A percentile compares a stretch with the other conserved stretches of the same genome.
Conservation (phyloP, 2,888 invertebrate species). For the Tetragonisca angustula region DNA sequence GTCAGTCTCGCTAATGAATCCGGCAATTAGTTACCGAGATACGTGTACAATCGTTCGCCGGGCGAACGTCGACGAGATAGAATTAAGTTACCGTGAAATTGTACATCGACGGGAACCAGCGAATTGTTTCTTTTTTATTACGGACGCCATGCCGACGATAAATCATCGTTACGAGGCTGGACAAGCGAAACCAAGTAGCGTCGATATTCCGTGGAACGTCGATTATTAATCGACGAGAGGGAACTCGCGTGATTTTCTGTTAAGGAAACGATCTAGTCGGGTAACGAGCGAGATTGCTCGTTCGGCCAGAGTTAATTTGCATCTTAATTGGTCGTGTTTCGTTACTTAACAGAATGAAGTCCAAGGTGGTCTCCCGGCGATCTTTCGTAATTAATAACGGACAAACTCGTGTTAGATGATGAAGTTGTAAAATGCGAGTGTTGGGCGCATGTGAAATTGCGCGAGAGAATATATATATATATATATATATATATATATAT, state of each 20-base stretch:
- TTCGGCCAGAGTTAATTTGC: conserved; percentile 1
- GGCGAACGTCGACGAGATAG: not conserved
- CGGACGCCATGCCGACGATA: conserved; percentile 23
- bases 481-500: no score
- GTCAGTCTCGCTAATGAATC: conserved; percentile 53
- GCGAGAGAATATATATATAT: not conserved
- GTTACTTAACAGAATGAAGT: not conserved
- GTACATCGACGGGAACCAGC: not conserved
- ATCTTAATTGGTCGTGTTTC: conserved; percentile 20
- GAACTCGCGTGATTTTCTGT: not conserved
- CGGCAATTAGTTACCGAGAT: conserved; percentile 59
- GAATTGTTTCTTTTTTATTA: conserved; percentile 47
- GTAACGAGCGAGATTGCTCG: conserved; percentile 14
- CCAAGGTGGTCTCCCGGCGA: not conserved
- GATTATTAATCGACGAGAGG: conserved; percentile 1
- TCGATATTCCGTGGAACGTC: conserved; percentile 5
- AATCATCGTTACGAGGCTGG: conserved; percentile 35
- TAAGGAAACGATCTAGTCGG: conserved; percentile 5
- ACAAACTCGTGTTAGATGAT: no score
- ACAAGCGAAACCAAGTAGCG: conserved; percentile 22
- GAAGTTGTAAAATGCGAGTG: no score
- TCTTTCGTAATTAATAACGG: not conserved
- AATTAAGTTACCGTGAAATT: conserved; percentile 35
- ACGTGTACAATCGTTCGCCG: conserved; percentile 30
- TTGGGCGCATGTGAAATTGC: no score